Evolutionary conservation across 2,888 invertebrate genomes (phyloP).

Genomic region (Nomada ferruginata): DNA sequence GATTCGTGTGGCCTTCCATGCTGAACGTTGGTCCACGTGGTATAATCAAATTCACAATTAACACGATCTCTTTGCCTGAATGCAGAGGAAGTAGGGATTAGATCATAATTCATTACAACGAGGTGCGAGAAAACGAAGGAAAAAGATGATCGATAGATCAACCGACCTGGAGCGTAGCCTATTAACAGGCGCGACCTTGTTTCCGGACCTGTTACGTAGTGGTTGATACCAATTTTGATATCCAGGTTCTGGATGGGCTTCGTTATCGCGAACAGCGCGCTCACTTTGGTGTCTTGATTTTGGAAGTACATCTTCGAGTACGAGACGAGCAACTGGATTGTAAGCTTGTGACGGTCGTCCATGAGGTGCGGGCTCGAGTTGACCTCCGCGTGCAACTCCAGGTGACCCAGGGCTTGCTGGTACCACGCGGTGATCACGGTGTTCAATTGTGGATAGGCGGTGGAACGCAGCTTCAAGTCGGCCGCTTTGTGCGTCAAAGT

Average conservation of each 20-base stretch:
- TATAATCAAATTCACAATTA: conserved; percentile 86
- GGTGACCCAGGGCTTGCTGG: conserved; percentile 89
- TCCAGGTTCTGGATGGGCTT: conserved; percentile 89
- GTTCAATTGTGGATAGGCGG: conserved; percentile 89
- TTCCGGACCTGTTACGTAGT: conserved; percentile 85
- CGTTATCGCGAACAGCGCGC: conserved; percentile 87
- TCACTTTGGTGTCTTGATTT: conserved; percentile 87
- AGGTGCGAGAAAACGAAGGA: too few relatives aligned
- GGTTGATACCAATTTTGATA: conserved; percentile 87
- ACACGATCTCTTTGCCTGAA: conserved; percentile 86
- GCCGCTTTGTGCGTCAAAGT: conserved; percentile 87
- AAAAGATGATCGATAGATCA: background rate
- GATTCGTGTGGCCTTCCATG: conserved; percentile 89
- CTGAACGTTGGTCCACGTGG: conserved; percentile 89
- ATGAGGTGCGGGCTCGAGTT: conserved; percentile 87
- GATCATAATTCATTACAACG: background rate
- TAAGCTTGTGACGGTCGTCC: conserved; percentile 87
- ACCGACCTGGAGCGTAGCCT: conserved; percentile 85
- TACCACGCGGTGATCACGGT: conserved; percentile 79
- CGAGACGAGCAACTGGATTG: conserved; percentile 86
- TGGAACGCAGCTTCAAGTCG: conserved; percentile 89
- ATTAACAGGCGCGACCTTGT: conserved; percentile 85
- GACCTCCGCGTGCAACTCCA: conserved; percentile 89
- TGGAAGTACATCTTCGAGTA: conserved; percentile 86
- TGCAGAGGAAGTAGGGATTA: background rate